Conservation (phyloP, 1,140 invertebrate genomes). For the Heliothis virescens region DNA sequence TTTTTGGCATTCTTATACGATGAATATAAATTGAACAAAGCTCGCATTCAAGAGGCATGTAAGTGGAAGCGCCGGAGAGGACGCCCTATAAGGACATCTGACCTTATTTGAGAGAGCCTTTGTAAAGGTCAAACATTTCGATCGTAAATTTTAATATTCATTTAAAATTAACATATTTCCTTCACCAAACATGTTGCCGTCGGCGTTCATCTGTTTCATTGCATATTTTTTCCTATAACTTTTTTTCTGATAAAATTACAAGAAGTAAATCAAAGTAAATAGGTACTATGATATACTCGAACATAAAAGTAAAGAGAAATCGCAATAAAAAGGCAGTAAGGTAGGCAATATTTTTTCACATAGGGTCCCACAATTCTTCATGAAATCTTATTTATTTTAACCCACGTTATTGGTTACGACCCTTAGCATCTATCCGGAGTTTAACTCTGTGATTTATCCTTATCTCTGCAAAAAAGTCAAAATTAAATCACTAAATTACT, state of each 20-base stretch:
- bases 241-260: constrained; percentile 7
- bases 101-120: too few species aligned
- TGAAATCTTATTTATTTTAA: constrained; percentile 1
- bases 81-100: too few species aligned
- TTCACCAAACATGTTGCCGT: neutral
- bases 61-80: too few species aligned
- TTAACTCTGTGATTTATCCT: neutral
- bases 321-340: constrained; percentile 20
- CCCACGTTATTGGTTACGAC: neutral
- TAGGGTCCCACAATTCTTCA: constrained; percentile 12
- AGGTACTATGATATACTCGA: constrained; percentile 28
- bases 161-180: neutral
- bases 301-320: constrained; percentile 34
- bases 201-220: neutral
- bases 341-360: constrained; percentile 11
- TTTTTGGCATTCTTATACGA: too few species aligned
- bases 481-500: too few species aligned
- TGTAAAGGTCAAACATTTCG: too few species aligned
- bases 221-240: constrained; percentile 1
- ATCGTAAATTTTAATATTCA: neutral
- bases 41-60: too few species aligned
- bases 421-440: neutral
- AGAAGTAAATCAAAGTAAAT: constrained; percentile 25
- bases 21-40: too few species aligned
- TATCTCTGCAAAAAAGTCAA: too few species aligned